These are phyloP conservation scores for Hesperophylax magnus DNA, from an alignment of 1,140 invertebrate species.

Conservation along the genomic window DNA sequence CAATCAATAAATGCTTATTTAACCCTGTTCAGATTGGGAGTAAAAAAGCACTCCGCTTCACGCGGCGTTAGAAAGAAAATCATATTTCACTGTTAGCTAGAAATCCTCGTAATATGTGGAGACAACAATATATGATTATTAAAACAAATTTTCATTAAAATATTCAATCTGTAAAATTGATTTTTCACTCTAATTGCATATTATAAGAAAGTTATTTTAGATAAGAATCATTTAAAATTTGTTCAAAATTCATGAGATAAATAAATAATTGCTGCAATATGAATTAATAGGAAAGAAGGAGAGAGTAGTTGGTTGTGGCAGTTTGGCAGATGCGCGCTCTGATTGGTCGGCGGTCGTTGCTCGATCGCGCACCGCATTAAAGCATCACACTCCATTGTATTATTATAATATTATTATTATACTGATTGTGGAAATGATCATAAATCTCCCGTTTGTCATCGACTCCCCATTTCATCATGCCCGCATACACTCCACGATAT, in stretches of 20 bases:
- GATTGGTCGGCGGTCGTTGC: conserved; percentile 52
- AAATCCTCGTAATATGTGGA: too few species aligned
- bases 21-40: too few species aligned
- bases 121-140: too few species aligned
- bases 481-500: neutral
- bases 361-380: conserved; percentile 10
- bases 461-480: neutral
- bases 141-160: neutral
- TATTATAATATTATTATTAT: too few species aligned
- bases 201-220: neutral
- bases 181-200: neutral
- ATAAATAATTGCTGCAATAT: neutral
- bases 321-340: conserved; percentile 53
- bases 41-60: too few species aligned
- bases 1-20: too few species aligned
- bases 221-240: neutral
- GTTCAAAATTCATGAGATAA: neutral
- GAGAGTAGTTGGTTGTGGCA: conserved; percentile 17
- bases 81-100: too few species aligned
- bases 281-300: conserved; percentile 12
- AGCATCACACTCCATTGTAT: neutral
- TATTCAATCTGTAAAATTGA: neutral
- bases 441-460: neutral
- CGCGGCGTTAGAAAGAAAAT: too few species aligned
- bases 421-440: conserved; percentile 1